Conservation (phyloP, 2,113 vertebrate genomes). For the Nycticryphes semicollaris region DNA sequence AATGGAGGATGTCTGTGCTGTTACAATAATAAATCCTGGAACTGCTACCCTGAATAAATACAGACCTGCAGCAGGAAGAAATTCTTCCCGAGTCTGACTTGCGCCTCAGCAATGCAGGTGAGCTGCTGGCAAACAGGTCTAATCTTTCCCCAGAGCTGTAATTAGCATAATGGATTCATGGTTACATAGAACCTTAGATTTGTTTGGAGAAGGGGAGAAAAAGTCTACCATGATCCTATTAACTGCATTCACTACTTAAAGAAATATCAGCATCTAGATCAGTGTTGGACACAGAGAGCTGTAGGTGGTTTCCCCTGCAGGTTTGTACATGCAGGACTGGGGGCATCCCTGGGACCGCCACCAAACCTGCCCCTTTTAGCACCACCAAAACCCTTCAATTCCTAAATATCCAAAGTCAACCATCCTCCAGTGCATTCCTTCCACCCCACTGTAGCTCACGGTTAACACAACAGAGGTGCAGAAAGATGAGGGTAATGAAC, state of each 20-base stretch:
- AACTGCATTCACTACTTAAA: neutral
- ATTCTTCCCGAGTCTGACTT: neutral
- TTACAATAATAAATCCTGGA: neutral
- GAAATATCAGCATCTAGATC: neutral
- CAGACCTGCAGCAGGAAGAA: neutral
- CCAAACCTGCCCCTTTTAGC: neutral
- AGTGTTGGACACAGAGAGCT: neutral
- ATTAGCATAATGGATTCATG: neutral
- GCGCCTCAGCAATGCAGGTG: neutral
- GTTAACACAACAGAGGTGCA: neutral
- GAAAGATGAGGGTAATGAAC: neutral
- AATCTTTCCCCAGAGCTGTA: neutral
- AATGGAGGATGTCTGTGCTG: neutral
- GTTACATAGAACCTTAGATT: neutral
- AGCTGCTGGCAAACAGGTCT: neutral
- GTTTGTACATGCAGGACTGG: accelerated
- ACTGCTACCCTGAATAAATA: neutral
- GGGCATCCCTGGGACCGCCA: neutral
- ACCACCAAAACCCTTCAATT: neutral
- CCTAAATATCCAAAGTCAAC: neutral
- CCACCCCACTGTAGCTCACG: neutral
- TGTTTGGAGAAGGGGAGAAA: neutral
- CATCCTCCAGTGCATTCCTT: accelerated
- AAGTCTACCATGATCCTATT: neutral
- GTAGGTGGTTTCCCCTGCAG: neutral